Conservation (phyloP, 2,888 invertebrate species). For the Notodonta dromedarius region DNA sequence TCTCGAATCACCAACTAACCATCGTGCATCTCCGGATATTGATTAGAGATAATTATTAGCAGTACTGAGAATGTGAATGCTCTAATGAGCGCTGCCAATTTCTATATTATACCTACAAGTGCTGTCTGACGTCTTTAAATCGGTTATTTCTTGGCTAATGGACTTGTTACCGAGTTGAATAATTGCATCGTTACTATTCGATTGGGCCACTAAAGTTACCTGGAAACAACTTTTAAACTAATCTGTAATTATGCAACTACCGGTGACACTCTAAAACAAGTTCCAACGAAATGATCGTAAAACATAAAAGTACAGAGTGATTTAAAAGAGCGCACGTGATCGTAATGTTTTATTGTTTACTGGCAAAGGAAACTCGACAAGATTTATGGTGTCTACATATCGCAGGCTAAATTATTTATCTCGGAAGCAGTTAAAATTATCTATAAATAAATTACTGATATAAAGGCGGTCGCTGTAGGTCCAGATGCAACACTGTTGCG, state of each 20-base stretch:
- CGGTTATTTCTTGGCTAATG: conserved; percentile 14
- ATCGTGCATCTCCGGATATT: conserved; percentile 43
- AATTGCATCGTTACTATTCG: conserved; percentile 19
- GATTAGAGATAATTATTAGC: conserved; percentile 31
- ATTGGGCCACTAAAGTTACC: conserved; percentile 19
- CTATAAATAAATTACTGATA: conserved; percentile 47
- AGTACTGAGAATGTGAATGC: conserved; percentile 8
- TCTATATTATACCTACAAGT: conserved; percentile 12
- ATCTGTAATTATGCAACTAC: conserved; percentile 9
- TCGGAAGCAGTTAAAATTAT: conserved; percentile 51
- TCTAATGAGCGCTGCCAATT: conserved; percentile 17
- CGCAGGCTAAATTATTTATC: conserved; percentile 47
- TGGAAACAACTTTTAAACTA: conserved; percentile 13
- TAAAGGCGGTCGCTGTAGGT: conserved; percentile 29
- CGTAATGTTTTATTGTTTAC: conserved; percentile 31
- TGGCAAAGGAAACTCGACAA: conserved; percentile 43
- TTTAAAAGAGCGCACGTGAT: conserved; percentile 3
- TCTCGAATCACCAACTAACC: conserved; percentile 27
- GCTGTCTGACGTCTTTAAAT: conserved; percentile 13
- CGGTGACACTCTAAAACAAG: background rate
- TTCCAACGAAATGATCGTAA: background rate
- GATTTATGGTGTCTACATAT: conserved; percentile 46
- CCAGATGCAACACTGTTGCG: conserved; percentile 29
- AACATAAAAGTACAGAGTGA: background rate
- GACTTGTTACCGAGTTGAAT: conserved; percentile 21